These are phyloP conservation scores for Sebastes diploproa DNA, from an alignment of 2,797 vertebrate genomes.

Conservation along the genomic window DNA sequence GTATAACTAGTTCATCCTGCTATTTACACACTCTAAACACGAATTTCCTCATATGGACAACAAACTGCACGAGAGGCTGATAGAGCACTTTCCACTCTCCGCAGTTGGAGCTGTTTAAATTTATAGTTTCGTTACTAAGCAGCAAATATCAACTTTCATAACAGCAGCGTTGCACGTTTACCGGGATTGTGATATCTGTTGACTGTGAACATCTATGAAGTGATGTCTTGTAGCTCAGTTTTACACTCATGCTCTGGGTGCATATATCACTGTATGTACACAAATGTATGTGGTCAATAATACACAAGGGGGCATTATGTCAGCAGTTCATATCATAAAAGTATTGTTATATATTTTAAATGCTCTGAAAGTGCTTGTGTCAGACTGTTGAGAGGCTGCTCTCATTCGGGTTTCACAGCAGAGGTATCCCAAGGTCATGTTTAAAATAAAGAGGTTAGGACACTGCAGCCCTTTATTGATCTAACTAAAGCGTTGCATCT, in stretches of 20 bases:
- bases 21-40: constrained; percentile 34
- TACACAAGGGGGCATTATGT: neutral
- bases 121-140: constrained; percentile 50
- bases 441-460: constrained; percentile 40
- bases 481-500: constrained; percentile 7
- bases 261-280: neutral
- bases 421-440: constrained; percentile 40
- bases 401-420: constrained; percentile 39
- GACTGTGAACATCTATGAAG: neutral
- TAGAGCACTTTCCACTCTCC: constrained; percentile 31
- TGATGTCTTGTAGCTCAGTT: neutral
- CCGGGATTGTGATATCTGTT: neutral
- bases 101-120: constrained; percentile 35
- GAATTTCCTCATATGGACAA: constrained; percentile 54
- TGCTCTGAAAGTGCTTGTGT: constrained; percentile 38
- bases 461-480: constrained; percentile 51
- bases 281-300: neutral
- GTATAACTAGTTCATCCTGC: constrained; percentile 6
- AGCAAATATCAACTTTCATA: constrained; percentile 49
- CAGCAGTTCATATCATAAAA: constrained; percentile 10
- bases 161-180: neutral
- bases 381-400: constrained; percentile 46
- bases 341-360: constrained; percentile 31
- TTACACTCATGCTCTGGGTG: neutral
- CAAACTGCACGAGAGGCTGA: constrained; percentile 8